phyloP scores from a whole-genome alignment of 2,797 vertebrate genomes.

The Liasis olivaceus region DNA sequence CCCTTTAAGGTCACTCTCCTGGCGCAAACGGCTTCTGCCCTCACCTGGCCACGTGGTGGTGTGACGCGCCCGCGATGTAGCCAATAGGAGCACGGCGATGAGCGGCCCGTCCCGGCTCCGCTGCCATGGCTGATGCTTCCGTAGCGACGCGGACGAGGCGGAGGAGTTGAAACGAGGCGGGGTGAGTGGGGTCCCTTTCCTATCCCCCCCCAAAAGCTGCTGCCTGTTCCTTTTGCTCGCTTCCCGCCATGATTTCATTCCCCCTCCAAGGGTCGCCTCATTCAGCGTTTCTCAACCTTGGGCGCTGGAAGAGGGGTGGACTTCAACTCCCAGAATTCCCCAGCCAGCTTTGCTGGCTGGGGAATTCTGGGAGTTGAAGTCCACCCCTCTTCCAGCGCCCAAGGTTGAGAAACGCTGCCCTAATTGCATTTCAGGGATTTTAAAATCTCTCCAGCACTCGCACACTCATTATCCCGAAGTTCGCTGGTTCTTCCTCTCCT shows the following conservation, averaged over 20 bases:
- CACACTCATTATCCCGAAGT: too few species aligned
- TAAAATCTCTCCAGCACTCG: too few species aligned
- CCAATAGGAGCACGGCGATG: neutral
- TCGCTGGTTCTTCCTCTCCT: too few species aligned
- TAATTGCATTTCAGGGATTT: too few species aligned
- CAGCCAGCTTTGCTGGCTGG: too few species aligned
- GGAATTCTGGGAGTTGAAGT: too few species aligned
- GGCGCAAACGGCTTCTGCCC: neutral
- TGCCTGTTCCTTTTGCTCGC: neutral
- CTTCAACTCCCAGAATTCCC: too few species aligned
- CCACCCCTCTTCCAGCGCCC: too few species aligned
- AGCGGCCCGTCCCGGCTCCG: neutral
- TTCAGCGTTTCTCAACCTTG: too few species aligned
- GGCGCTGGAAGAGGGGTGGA: too few species aligned
- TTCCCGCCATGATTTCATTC: neutral
- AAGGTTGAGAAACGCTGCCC: too few species aligned
- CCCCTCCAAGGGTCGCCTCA: too few species aligned
- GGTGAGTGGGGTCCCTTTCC: neutral
- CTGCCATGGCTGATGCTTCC: neutral
- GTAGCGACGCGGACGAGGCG: neutral
- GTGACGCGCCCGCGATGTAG: accelerated
- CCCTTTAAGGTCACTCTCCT: neutral
- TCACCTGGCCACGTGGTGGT: neutral
- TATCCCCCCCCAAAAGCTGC: neutral
- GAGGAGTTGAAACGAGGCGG: neutral